These are phyloP conservation scores for Sorex fumeus DNA, from an alignment of 2,113 vertebrate genomes.

Conservation along the genomic window DNA sequence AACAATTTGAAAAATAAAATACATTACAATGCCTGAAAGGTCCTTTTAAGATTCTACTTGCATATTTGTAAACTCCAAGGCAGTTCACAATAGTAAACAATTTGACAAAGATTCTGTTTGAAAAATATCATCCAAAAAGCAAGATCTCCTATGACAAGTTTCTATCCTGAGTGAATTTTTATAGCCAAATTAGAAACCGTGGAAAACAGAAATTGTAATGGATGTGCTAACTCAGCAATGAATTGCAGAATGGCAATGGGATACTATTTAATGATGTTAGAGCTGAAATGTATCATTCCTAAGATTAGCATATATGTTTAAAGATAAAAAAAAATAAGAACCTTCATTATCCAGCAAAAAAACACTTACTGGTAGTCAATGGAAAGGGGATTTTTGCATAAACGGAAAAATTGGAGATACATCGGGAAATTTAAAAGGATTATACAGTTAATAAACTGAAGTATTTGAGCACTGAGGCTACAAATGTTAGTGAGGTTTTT, in stretches of 20 bases:
- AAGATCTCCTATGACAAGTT: constrained; percentile 78
- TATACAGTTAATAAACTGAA: neutral
- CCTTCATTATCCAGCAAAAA: constrained; percentile 14
- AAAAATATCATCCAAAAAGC: constrained; percentile 73
- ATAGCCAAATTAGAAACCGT: constrained; percentile 83
- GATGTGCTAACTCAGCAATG: constrained; percentile 79
- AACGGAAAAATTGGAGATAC: neutral
- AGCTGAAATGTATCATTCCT: constrained; percentile 66
- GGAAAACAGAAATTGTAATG: constrained; percentile 75
- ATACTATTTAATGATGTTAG: constrained; percentile 73
- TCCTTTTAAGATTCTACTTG: neutral
- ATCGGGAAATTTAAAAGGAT: constrained; percentile 8
- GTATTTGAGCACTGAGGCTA: neutral
- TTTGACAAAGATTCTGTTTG: constrained; percentile 84
- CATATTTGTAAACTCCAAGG: constrained; percentile 48
- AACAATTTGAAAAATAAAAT: constrained; percentile 32
- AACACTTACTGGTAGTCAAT: constrained; percentile 60
- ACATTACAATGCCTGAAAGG: constrained; percentile 5
- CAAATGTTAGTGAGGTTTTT: neutral
- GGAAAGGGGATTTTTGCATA: constrained; percentile 49
- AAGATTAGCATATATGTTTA: constrained; percentile 64
- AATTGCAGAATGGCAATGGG: constrained; percentile 70
- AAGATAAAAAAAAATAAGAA: constrained; percentile 3
- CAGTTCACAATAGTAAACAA: constrained; percentile 74
- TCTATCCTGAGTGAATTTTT: constrained; percentile 84